These are phyloP conservation scores for Athene noctua DNA, from an alignment of 2,113 vertebrate species.

Conservation along the genomic window DNA sequence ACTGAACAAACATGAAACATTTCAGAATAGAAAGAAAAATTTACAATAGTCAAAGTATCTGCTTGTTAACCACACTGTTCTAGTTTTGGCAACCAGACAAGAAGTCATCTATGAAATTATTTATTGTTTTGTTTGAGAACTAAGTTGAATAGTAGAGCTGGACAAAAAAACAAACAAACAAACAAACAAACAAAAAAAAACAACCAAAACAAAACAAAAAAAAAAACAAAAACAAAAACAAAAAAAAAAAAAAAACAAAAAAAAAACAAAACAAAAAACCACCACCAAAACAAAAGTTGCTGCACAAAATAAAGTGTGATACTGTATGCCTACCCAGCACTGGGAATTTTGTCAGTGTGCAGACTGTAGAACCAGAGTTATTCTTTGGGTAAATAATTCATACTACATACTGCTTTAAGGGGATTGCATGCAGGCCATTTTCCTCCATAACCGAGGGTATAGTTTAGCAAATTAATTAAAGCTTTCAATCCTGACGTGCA, in stretches of 20 bases:
- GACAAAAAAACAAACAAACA: background rate
- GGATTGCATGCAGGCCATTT: background rate
- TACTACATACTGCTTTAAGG: background rate
- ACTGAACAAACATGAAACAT: background rate
- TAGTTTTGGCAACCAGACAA: background rate
- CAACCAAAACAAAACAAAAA: background rate
- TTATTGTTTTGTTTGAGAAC: background rate
- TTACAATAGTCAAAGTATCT: background rate
- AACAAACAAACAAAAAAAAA: too few species aligned
- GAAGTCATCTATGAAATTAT: background rate
- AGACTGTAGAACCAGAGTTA: background rate
- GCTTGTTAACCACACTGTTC: background rate
- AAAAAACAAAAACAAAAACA: too few species aligned
- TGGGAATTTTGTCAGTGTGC: background rate
- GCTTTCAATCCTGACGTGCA: background rate
- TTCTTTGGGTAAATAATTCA: background rate
- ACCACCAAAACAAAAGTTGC: background rate
- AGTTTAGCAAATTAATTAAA: slow-evolving; percentile 3
- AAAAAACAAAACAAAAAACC: too few species aligned
- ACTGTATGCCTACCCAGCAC: background rate
- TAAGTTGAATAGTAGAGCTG: background rate
- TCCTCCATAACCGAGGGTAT: background rate
- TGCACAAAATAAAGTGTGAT: background rate
- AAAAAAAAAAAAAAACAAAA: background rate
- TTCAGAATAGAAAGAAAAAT: background rate